These are phyloP conservation scores for Ophiothrix spiculata DNA, from an alignment of 35 echinoderm and acorn worm species.

Conservation along the genomic window DNA sequence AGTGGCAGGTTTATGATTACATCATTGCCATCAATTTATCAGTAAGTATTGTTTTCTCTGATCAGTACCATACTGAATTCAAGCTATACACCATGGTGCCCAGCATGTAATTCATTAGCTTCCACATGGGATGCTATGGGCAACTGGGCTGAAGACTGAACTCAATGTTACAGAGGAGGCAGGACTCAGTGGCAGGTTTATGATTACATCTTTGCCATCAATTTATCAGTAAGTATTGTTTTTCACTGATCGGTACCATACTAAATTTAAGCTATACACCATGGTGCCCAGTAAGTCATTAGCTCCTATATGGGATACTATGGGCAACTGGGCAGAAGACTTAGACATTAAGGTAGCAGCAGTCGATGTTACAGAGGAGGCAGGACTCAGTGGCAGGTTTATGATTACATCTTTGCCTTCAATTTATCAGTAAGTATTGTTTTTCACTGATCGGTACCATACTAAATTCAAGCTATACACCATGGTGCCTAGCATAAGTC, in stretches of 20 bases:
- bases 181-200: slow-evolving; percentile 93
- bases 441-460: too few relatives aligned
- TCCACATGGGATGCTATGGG: slow-evolving; percentile 76
- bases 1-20: too few relatives aligned
- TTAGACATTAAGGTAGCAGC: slow-evolving; percentile 79
- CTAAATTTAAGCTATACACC: slow-evolving; percentile 99
- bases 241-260: too few relatives aligned
- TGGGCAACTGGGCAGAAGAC: slow-evolving; percentile 61
- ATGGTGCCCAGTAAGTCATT: slow-evolving; percentile 95
- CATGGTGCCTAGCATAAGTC: too few relatives aligned
- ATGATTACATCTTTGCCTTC: slow-evolving; percentile 84
- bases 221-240: slow-evolving; percentile 99
- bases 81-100: slow-evolving; percentile 99
- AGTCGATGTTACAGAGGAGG: slow-evolving; percentile 82
- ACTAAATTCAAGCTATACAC: too few relatives aligned
- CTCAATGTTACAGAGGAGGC: slow-evolving; percentile 86
- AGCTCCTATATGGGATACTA: slow-evolving; percentile 72
- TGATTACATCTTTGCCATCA: slow-evolving; percentile 83
- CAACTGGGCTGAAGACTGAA: slow-evolving; percentile 61
- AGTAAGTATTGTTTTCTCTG: too few relatives aligned
- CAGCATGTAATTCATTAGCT: slow-evolving; percentile 81
- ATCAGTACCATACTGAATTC: too few relatives aligned
- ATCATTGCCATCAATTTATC: too few relatives aligned
- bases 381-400: slow-evolving; percentile 96
- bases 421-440: slow-evolving; percentile 97